These are phyloP conservation scores for Polydrusus cervinus DNA, from an alignment of 2,888 invertebrate genomes.

Conservation along the genomic window DNA sequence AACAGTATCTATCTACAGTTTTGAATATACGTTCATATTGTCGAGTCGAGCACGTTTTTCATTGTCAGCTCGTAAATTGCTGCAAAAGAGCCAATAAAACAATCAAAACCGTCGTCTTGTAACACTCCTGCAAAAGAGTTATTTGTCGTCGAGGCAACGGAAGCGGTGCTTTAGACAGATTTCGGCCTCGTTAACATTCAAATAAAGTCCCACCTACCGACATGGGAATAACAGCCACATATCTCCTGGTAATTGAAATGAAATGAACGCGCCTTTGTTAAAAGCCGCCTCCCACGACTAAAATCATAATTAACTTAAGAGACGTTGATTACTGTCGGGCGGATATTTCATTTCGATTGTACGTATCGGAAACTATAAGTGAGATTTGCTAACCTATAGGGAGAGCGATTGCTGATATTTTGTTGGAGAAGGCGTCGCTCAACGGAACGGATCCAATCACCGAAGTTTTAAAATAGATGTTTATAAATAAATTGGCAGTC, in stretches of 20 bases:
- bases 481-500: conserved; percentile 14
- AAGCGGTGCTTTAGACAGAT: conserved; percentile 70
- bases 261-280: conserved; percentile 64
- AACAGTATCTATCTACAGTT: neutral
- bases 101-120: conserved; percentile 51
- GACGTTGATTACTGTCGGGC: conserved; percentile 56
- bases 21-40: conserved; percentile 45
- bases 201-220: conserved; percentile 66
- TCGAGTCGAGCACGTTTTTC: conserved; percentile 44
- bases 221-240: conserved; percentile 64
- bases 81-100: conserved; percentile 50
- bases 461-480: conserved; percentile 1
- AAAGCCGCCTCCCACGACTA: conserved; percentile 58
- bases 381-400: conserved; percentile 37
- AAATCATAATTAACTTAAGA: conserved; percentile 63
- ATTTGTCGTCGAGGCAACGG: conserved; percentile 61
- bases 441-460: conserved; percentile 19
- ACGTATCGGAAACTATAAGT: conserved; percentile 57
- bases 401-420: conserved; percentile 26
- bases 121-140: conserved; percentile 53
- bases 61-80: conserved; percentile 53
- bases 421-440: conserved; percentile 30
- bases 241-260: conserved; percentile 66
- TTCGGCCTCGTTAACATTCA: conserved; percentile 70
- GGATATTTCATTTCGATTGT: conserved; percentile 46